These are phyloP conservation scores for Neogobius melanostomus DNA, from an alignment of 2,113 vertebrate genomes.

Conservation along the genomic window DNA sequence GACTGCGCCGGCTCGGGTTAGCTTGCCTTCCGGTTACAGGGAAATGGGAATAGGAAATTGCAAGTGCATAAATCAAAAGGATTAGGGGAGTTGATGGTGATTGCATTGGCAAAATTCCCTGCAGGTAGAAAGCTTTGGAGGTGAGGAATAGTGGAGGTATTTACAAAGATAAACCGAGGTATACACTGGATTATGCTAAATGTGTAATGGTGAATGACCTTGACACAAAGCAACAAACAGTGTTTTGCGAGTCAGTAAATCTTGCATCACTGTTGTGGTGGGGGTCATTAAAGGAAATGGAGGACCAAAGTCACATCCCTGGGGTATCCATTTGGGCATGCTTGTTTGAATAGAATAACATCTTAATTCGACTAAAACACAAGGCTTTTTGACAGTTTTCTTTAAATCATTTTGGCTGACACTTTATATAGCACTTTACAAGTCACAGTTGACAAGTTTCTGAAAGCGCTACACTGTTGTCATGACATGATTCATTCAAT, in stretches of 20 bases:
- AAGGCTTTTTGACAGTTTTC: no score
- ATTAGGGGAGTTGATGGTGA: conserved; percentile 43
- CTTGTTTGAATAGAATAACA: no score
- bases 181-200: conserved; percentile 14
- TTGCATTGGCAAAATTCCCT: conserved; percentile 32
- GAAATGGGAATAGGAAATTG: conserved; percentile 35
- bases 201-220: background rate
- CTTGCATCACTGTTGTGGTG: background rate
- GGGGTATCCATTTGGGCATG: no score
- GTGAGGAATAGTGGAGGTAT: conserved; percentile 20
- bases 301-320: no score
- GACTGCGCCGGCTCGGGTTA: conserved; percentile 14
- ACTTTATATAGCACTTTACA: no score
- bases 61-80: conserved; percentile 57
- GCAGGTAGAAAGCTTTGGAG: background rate
- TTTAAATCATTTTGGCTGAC: no score
- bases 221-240: background rate
- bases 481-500: no score
- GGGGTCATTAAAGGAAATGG: background rate
- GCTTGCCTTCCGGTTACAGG: background rate
- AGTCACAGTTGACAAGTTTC: no score
- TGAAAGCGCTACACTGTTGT: no score
- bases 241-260: background rate
- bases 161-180: conserved; percentile 6
- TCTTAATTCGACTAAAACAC: no score